Conservation (phyloP, 2,113 vertebrate genomes). For the Plectropomus leopardus region DNA sequence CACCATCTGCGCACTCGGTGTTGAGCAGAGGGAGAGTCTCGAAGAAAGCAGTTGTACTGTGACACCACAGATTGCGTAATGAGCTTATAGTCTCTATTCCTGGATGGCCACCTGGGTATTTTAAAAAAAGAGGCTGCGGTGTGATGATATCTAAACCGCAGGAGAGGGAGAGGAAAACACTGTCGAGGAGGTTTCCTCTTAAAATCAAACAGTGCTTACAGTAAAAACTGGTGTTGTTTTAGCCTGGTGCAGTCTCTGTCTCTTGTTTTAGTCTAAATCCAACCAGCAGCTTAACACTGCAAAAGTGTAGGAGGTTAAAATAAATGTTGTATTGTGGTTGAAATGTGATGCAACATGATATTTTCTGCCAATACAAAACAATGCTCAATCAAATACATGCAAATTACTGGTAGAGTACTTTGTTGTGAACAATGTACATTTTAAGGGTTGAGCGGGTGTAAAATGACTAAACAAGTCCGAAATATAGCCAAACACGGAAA, state of each 20-base stretch:
- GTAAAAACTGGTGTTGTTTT: not conserved
- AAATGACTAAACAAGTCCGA: too few species aligned
- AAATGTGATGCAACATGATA: too few species aligned
- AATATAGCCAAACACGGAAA: too few species aligned
- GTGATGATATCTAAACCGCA: not conserved
- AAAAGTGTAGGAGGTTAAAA: too few species aligned
- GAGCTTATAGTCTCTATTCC: constrained; percentile 61
- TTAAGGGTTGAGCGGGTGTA: too few species aligned
- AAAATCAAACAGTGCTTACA: not conserved
- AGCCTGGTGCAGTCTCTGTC: not conserved
- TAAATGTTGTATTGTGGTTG: too few species aligned
- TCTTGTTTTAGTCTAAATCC: too few species aligned
- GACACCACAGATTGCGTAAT: constrained; percentile 52
- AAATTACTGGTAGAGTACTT: too few species aligned
- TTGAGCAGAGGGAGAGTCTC: not conserved
- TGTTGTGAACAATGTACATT: too few species aligned
- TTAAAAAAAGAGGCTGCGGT: not conserved
- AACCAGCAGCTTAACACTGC: too few species aligned
- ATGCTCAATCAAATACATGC: too few species aligned
- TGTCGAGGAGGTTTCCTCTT: not conserved
- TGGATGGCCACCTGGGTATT: constrained; percentile 19
- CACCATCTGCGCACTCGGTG: not conserved
- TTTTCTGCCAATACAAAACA: too few species aligned
- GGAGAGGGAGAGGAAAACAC: not conserved
- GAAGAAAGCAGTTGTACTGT: not conserved